Evolutionary conservation across 2,888 invertebrate species (phyloP).

Genomic region (Andrena haemorrhoa): DNA sequence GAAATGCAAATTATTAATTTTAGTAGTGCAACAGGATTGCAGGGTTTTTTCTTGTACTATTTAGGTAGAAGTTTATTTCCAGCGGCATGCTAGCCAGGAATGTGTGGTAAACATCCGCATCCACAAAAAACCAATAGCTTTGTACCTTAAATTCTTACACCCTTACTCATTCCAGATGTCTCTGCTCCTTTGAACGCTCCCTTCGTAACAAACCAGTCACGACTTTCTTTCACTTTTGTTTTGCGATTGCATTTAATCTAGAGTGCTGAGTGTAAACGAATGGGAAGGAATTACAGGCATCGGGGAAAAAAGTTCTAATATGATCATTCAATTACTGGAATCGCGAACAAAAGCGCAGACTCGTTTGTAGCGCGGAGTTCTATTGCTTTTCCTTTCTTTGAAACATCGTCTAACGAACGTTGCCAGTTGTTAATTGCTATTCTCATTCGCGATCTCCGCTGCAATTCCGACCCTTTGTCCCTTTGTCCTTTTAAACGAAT

Average conservation of each 20-base stretch:
- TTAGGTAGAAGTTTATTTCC: too few relatives aligned
- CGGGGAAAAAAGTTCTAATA: constrained; percentile 56
- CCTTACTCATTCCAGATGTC: neutral
- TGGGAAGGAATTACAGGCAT: constrained; percentile 18
- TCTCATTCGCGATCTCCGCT: constrained; percentile 50
- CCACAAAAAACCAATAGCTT: neutral
- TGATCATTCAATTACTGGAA: constrained; percentile 77
- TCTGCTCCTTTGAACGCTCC: neutral
- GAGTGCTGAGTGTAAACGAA: constrained; percentile 8
- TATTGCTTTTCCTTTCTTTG: constrained; percentile 42
- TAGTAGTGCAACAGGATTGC: too few relatives aligned
- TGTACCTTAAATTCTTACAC: neutral
- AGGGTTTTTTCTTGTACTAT: too few relatives aligned
- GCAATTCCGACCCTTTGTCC: neutral
- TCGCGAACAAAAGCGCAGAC: constrained; percentile 59
- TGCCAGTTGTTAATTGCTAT: constrained; percentile 75
- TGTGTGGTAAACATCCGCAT: neutral
- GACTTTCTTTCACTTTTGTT: constrained; percentile 5
- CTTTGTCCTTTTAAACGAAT: constrained; percentile 23
- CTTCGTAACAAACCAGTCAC: constrained; percentile 11
- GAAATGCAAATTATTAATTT: too few relatives aligned
- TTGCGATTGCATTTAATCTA: constrained; percentile 19
- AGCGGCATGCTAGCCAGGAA: neutral
- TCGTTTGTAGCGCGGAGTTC: neutral
- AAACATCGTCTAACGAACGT: constrained; percentile 75